Evolutionary conservation across 2,113 vertebrate genomes (phyloP).

Genomic region (Psittacula cyanocephala): DNA sequence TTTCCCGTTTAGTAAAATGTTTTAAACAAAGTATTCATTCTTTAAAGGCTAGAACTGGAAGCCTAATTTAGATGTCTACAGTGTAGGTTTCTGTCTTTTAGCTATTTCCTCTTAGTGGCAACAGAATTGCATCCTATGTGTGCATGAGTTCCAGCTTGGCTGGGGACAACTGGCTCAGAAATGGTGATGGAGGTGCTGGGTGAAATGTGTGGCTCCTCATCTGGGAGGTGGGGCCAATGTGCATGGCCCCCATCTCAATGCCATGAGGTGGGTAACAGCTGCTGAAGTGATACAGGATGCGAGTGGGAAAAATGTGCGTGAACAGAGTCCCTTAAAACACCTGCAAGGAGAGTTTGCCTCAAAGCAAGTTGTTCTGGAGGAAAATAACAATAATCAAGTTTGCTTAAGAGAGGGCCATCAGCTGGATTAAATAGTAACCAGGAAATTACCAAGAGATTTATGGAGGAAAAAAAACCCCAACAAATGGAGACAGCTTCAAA

Average conservation of each 20-base stretch:
- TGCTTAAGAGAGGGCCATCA: constrained; percentile 15
- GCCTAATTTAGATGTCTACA: neutral
- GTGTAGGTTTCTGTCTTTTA: neutral
- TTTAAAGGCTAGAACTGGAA: neutral
- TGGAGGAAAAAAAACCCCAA: neutral
- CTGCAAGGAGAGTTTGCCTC: neutral
- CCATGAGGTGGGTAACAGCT: neutral
- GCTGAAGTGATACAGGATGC: neutral
- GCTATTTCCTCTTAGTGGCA: neutral
- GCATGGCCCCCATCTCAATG: accelerated
- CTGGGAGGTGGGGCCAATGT: neutral
- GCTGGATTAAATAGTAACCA: constrained; percentile 52
- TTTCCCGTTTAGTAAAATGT: neutral
- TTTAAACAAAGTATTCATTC: neutral
- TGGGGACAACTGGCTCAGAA: accelerated
- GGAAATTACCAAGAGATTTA: neutral
- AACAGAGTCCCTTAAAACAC: neutral
- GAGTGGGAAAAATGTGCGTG: neutral
- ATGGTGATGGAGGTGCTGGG: accelerated
- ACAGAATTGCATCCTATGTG: neutral
- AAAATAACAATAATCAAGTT: constrained; percentile 15
- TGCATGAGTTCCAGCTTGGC: accelerated
- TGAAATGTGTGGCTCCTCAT: accelerated
- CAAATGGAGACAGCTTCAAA: neutral
- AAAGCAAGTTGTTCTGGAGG: neutral